Conservation (phyloP, 2,888 invertebrate species). For the Caenorhabditis sinica region DNA sequence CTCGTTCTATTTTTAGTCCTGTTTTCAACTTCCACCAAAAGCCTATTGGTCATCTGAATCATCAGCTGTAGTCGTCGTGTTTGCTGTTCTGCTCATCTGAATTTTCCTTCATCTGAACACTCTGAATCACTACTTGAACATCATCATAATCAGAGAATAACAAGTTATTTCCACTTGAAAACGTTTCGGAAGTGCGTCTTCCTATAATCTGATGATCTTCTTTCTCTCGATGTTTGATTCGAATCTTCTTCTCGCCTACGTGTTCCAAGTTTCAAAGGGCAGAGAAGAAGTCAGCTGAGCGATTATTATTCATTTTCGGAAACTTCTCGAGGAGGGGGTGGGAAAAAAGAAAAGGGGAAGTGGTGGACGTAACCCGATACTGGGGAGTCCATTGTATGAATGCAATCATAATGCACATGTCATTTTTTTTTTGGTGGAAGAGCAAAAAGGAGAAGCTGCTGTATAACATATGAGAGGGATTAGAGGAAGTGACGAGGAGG, state of each 20-base stretch:
- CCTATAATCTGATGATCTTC: conserved; percentile 9
- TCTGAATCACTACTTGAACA: background rate
- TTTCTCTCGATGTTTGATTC: conserved; percentile 17
- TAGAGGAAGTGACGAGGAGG: background rate
- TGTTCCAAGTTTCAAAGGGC: background rate
- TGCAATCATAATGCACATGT: conserved; percentile 27
- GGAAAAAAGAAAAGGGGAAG: background rate
- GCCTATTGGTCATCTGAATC: no score
- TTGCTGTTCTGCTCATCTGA: conserved; percentile 9
- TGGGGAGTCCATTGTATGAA: background rate
- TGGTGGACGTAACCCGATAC: conserved; percentile 11
- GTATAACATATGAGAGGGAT: conserved; percentile 7
- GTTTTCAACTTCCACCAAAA: background rate
- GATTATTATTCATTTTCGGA: conserved; percentile 4
- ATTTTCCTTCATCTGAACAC: background rate
- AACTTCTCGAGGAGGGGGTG: background rate
- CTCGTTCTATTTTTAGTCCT: conserved; percentile 1
- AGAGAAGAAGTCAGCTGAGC: conserved; percentile 24
- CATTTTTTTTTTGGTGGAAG: conserved; percentile 8
- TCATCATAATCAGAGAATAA: conserved; percentile 11
- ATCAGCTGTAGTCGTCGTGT: background rate
- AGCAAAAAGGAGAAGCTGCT: background rate
- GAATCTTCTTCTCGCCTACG: background rate
- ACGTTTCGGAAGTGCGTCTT: conserved; percentile 23
- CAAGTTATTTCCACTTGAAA: conserved; percentile 22